Evolutionary conservation across 2,888 invertebrate species (phyloP).

Genomic region (Oscheius sp.): DNA sequence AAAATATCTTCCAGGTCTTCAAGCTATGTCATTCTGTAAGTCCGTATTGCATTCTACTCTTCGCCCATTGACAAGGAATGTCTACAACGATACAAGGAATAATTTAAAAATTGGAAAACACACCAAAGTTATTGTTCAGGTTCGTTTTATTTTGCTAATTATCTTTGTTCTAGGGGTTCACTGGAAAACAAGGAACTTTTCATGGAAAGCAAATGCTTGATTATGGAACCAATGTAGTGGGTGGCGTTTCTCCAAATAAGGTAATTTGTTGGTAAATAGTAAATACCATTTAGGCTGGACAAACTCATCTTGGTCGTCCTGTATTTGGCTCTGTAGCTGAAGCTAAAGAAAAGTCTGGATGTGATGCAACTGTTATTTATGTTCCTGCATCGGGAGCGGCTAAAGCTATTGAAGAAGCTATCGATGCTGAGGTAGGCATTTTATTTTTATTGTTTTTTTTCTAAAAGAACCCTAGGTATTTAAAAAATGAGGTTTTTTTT

Average conservation of each 20-base stretch:
- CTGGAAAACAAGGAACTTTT: slow-evolving; percentile 72
- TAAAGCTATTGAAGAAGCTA: slow-evolving; percentile 78
- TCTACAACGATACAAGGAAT: slow-evolving; percentile 51
- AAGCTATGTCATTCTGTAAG: slow-evolving; percentile 24
- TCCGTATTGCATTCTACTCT: slow-evolving; percentile 10
- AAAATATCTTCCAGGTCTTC: not conserved
- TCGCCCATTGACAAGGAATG: slow-evolving; percentile 34
- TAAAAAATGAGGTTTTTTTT: not conserved
- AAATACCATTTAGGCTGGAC: slow-evolving; percentile 82
- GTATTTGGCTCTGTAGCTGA: slow-evolving; percentile 77
- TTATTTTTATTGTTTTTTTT: not conserved
- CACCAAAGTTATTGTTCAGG: slow-evolving; percentile 60
- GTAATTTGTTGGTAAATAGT: slow-evolving; percentile 10
- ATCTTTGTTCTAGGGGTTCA: slow-evolving; percentile 47
- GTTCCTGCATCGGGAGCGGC: slow-evolving; percentile 92
- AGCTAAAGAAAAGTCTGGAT: slow-evolving; percentile 80
- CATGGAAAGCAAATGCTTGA: slow-evolving; percentile 94
- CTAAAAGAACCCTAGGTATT: too few species aligned
- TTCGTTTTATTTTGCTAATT: slow-evolving; percentile 12
- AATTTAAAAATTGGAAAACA: slow-evolving; percentile 51
- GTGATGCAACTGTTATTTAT: slow-evolving; percentile 92
- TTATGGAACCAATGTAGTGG: slow-evolving; percentile 95
- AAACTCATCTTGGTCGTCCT: slow-evolving; percentile 85
- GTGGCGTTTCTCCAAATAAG: slow-evolving; percentile 76
- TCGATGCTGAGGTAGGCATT: slow-evolving; percentile 64